Percentiles rank a stretch among this genome's conserved stretches.
These are phyloP conservation scores for Azemiops feae DNA, from an alignment of 2,113 vertebrate genomes.

Conservation along the genomic window DNA sequence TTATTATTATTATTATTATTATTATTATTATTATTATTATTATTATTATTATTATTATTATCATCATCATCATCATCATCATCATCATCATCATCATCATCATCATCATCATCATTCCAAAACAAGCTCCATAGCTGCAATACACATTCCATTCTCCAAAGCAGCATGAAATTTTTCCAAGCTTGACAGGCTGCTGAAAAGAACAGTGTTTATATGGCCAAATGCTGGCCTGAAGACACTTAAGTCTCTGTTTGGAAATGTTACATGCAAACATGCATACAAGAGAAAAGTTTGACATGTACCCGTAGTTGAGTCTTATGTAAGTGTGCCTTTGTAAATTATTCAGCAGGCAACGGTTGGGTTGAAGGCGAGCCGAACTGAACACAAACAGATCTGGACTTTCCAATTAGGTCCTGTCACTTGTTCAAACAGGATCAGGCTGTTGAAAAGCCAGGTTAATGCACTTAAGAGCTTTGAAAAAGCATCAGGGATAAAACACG, in stretches of 20 bases:
- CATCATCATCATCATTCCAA: no score
- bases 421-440: neutral
- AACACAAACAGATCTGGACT: neutral
- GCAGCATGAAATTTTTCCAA: no score
- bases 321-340: neutral
- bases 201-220: neutral
- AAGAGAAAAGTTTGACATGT: neutral
- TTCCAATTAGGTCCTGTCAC: neutral
- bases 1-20: no score
- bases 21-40: no score
- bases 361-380: neutral
- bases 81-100: no score
- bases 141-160: no score
- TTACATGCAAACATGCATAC: neutral
- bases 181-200: neutral
- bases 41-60: no score
- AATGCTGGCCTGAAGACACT: neutral
- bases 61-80: no score
- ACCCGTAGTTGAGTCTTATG: neutral
- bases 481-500: neutral
- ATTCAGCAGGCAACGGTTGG: neutral
- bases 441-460: neutral
- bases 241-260: neutral
- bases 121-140: no score
- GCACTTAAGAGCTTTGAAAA: conserved; percentile 11